Base-by-base conservation (phyloP, 2,797 vertebrate species). In the Sebastolobus alascanus region DNA sequence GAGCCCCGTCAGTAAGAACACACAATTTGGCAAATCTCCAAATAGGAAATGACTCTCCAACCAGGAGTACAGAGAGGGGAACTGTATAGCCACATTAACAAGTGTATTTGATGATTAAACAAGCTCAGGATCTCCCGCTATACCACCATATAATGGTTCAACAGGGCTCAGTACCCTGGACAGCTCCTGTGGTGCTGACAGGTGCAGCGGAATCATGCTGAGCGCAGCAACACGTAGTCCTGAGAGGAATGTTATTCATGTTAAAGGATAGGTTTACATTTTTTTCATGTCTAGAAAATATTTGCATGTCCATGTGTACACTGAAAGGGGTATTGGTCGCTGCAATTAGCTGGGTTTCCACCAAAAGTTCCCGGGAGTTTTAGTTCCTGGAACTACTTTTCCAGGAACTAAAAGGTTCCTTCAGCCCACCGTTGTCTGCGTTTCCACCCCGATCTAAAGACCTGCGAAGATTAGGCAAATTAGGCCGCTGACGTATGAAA, bases 71-170 rank as follows among this genome's bases (percentile, higher is more conserved):
- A 75, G 31, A 46, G 11, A 20, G 60, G 11, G 59, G 18, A 38
- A 33, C 37, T 20, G 33, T 59, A 33, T 37, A 38, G 73, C 60
- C n/a, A 54, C 68, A 59, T 50, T 40, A 66, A 70, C 46, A 35
- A 58, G 68, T 40, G 43, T 31, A 22, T 75, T 16, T 63, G 54
- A 71, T 25, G 22, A 80, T 81, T 74, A 67, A 84, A 58, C 68
- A 66, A 38, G 69, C 80, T 56, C 33, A 22, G 5, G n/a, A 43
- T 22, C 68, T 77, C 58, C 35, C 7, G 8, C 38, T 22, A 25
- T 25, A 31, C 8, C 22, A 18, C 22, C 65, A 61, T 33, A 76
- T 70, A 60, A 68, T 66, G 52, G 0, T 35, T 25, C 25, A 68
- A 60, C n/a, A 25, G n/a, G 20, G n/a, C 56, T 80, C 50, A 80